phyloP scores from a whole-genome alignment of 2,113 vertebrate genomes.

The Tupaia chinensis region DNA sequence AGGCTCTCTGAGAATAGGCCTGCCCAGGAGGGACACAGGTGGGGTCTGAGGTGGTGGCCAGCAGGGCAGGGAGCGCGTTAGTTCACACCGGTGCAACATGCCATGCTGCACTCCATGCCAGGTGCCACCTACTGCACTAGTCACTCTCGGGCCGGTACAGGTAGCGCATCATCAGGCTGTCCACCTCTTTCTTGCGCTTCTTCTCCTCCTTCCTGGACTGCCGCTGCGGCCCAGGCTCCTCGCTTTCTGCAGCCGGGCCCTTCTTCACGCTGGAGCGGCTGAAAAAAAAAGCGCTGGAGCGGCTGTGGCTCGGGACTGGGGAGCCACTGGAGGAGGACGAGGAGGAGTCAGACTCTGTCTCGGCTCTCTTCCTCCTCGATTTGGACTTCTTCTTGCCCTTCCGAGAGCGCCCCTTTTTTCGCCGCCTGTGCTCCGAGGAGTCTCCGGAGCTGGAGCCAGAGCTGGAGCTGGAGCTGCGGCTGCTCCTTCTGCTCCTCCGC shows the following conservation, averaged over 20 bases:
- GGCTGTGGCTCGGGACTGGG: conserved; percentile 93
- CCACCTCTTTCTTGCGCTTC: conserved; percentile 95
- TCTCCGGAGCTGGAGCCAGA: conserved; percentile 87
- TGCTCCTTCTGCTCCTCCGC: conserved; percentile 78
- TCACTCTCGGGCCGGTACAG: conserved; percentile 97
- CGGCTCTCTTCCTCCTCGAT: conserved; percentile 92
- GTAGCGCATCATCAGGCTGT: conserved; percentile 99
- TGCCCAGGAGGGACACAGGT: not conserved
- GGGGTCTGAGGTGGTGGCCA: not conserved
- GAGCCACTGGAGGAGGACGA: conserved; percentile 91
- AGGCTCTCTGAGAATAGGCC: not conserved
- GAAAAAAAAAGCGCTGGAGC: conserved; percentile 91
- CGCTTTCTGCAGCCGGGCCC: conserved; percentile 84
- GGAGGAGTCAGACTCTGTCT: conserved; percentile 88
- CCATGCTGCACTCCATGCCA: conserved; percentile 81
- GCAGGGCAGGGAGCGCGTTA: conserved; percentile 12
- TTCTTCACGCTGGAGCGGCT: conserved; percentile 95
- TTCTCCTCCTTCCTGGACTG: conserved; percentile 92
- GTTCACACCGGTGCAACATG: conserved; percentile 79
- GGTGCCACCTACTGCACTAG: conserved; percentile 93
- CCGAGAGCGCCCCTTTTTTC: conserved; percentile 88
- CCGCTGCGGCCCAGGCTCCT: conserved; percentile 67
- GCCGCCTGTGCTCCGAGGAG: conserved; percentile 85
- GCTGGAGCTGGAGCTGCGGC: conserved; percentile 81
- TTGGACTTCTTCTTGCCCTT: conserved; percentile 92